Conservation (phyloP, 2,888 invertebrate species). For the Serripes groenlandicus region DNA sequence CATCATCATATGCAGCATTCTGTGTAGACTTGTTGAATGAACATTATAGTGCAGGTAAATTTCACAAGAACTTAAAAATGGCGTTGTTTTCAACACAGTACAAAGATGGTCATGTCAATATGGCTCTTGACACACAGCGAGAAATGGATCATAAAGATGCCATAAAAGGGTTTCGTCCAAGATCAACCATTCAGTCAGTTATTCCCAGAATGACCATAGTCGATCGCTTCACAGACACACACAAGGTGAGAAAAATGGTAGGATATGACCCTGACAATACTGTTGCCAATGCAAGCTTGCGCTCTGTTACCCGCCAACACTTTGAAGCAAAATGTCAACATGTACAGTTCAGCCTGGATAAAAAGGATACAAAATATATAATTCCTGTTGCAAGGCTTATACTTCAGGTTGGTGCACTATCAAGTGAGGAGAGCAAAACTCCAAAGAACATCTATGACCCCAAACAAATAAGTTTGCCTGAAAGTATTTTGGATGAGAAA, state of each 20-base stretch:
- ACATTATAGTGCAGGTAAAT: constrained; percentile 42
- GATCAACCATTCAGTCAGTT: constrained; percentile 48
- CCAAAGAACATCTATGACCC: constrained; percentile 39
- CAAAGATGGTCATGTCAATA: constrained; percentile 39
- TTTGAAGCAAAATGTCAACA: not conserved
- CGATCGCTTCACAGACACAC: constrained; percentile 38
- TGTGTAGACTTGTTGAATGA: constrained; percentile 34
- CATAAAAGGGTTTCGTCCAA: constrained; percentile 50
- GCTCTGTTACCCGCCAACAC: not conserved
- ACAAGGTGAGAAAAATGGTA: not conserved
- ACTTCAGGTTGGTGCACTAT: not conserved
- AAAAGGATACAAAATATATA: constrained; percentile 12
- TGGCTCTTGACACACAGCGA: constrained; percentile 54
- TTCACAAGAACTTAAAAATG: constrained; percentile 43
- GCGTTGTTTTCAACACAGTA: constrained; percentile 54
- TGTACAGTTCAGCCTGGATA: not conserved
- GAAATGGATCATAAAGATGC: constrained; percentile 62
- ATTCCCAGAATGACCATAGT: constrained; percentile 49
- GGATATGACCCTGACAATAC: not conserved
- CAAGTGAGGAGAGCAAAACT: not conserved
- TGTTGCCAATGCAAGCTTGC: not conserved
- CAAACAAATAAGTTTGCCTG: not conserved
- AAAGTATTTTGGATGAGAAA: constrained; percentile 26
- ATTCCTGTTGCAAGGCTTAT: constrained; percentile 5
- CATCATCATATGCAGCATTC: constrained; percentile 58